Evolutionary conservation across 2,797 vertebrate genomes (phyloP).

Genomic region (Myotis vivesi): DNA sequence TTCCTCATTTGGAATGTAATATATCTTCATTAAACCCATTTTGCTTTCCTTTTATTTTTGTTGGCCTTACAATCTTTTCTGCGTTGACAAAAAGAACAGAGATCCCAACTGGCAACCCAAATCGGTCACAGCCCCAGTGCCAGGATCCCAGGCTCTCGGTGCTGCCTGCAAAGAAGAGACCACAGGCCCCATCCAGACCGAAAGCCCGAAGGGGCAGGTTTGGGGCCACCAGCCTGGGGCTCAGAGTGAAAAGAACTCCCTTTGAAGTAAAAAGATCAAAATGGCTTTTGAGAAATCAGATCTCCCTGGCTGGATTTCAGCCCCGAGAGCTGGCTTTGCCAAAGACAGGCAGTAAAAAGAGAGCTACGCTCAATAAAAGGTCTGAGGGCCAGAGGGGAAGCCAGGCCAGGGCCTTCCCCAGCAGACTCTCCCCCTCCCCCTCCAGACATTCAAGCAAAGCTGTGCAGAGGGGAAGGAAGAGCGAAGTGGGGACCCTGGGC

Average conservation of each 20-base stretch:
- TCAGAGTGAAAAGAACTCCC: slow-evolving; percentile 67
- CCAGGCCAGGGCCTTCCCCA: background rate
- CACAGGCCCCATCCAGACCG: background rate
- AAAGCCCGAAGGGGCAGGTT: background rate
- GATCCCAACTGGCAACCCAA: no score
- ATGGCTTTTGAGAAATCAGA: slow-evolving; percentile 82
- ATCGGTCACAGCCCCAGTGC: no score
- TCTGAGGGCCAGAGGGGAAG: slow-evolving; percentile 3
- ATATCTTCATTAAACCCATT: no score
- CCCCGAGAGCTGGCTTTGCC: slow-evolving; percentile 72
- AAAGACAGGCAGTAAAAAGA: slow-evolving; percentile 77
- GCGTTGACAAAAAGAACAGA: no score
- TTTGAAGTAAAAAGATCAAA: slow-evolving; percentile 85
- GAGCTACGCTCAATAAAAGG: slow-evolving; percentile 74
- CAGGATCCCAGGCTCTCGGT: background rate
- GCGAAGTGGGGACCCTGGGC: no score
- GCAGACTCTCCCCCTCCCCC: background rate
- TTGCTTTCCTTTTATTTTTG: no score
- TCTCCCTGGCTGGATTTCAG: slow-evolving; percentile 81
- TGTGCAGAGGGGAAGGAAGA: background rate
- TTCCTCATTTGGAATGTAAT: no score
- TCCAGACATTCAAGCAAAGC: background rate
- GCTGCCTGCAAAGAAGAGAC: background rate
- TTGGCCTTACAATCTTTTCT: no score
- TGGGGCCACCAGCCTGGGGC: background rate